Evolutionary conservation across 2,888 invertebrate genomes (phyloP).

Genomic region (Agonum fuliginosum): DNA sequence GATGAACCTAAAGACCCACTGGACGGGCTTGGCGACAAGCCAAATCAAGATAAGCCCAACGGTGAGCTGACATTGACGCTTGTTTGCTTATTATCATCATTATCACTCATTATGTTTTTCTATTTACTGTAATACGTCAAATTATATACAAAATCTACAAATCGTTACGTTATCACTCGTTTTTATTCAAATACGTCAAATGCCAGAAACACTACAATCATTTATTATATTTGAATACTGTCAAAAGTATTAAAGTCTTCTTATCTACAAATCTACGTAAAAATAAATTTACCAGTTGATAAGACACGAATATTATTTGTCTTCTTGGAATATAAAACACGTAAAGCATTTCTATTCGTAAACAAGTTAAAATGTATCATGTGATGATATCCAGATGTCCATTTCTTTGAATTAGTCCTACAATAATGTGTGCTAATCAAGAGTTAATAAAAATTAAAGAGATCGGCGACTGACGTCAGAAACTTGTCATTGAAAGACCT

Average conservation of each 20-base stretch:
- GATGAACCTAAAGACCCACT: constrained; percentile 38
- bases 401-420: constrained; percentile 35
- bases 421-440: constrained; percentile 50
- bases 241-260: no score
- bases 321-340: neutral
- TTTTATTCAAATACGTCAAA: no score
- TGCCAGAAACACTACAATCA: no score
- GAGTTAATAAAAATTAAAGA: constrained; percentile 57
- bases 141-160: neutral
- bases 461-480: constrained; percentile 52
- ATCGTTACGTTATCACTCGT: no score
- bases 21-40: constrained; percentile 6
- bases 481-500: constrained; percentile 53
- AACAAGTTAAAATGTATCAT: neutral
- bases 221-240: no score
- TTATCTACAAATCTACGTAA: neutral
- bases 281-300: neutral
- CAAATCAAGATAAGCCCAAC: neutral
- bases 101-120: constrained; percentile 37
- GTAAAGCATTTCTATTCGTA: neutral
- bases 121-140: constrained; percentile 9
- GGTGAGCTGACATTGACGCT: constrained; percentile 1
- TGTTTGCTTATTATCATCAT: constrained; percentile 37
- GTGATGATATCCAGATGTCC: neutral
- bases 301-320: neutral